Percentiles rank a stretch among this genome's conserved stretches.
phyloP scores from a whole-genome alignment of 2,113 vertebrate species.

The Esox niger region DNA sequence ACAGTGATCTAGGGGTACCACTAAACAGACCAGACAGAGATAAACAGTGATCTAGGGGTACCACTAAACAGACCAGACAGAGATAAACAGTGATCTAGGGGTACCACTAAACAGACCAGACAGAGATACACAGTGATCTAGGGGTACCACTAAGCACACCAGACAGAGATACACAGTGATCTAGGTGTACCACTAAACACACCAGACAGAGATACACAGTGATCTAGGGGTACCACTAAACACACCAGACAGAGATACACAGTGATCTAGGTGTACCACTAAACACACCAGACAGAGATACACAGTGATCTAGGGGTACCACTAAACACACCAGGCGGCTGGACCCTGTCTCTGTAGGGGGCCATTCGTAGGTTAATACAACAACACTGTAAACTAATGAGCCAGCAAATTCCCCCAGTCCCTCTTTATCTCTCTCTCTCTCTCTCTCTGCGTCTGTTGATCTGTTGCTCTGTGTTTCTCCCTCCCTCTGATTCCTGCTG shows the following conservation, averaged over 20 bases:
- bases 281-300: conserved; percentile 28
- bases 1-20: neutral
- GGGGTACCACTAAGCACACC: neutral
- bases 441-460: conserved; percentile 43
- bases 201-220: too few relatives aligned
- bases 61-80: neutral
- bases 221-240: too few relatives aligned
- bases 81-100: too few relatives aligned
- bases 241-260: conserved; percentile 6
- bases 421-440: conserved; percentile 51
- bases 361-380: conserved; percentile 66
- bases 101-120: neutral
- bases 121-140: neutral
- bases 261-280: neutral
- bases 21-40: conserved; percentile 4
- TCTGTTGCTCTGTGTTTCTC: conserved; percentile 55
- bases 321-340: conserved; percentile 49
- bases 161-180: too few relatives aligned
- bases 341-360: conserved; percentile 48
- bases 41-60: too few relatives aligned
- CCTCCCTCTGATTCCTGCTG: conserved; percentile 56
- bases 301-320: conserved; percentile 39
- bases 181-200: too few relatives aligned
- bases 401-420: conserved; percentile 64
- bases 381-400: conserved; percentile 71